Evolutionary conservation across 1,140 invertebrate species (phyloP).

Genomic region (Macrotrachela quadricornifera): DNA sequence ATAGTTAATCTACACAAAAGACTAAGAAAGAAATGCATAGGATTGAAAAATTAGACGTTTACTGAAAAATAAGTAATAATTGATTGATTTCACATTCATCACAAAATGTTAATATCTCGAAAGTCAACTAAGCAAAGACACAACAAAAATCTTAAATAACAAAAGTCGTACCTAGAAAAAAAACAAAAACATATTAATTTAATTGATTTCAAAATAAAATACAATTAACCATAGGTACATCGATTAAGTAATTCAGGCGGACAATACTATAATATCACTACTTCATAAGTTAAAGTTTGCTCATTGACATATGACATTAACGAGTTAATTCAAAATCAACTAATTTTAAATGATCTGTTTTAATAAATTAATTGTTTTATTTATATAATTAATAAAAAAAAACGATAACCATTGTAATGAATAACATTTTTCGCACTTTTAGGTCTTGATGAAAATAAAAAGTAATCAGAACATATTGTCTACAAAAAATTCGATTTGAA

Average conservation of each 20-base stretch:
- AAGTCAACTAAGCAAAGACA: slow-evolving; percentile 50
- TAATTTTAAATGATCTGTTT: too few relatives aligned
- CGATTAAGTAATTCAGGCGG: slow-evolving; percentile 47
- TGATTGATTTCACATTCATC: slow-evolving; percentile 44
- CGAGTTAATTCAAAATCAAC: slow-evolving; percentile 75
- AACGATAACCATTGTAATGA: slow-evolving; percentile 45
- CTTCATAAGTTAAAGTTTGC: slow-evolving; percentile 53
- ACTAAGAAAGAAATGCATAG: too few relatives aligned
- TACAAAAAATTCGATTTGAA: too few relatives aligned
- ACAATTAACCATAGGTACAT: slow-evolving; percentile 45
- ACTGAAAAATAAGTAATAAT: slow-evolving; percentile 40
- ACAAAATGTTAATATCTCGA: slow-evolving; percentile 44
- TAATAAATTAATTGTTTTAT: too few relatives aligned
- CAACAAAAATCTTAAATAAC: slow-evolving; percentile 57
- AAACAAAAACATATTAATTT: too few relatives aligned
- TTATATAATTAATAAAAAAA: too few relatives aligned
- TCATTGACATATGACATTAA: slow-evolving; percentile 49
- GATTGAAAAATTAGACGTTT: too few relatives aligned
- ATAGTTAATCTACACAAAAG: too few relatives aligned
- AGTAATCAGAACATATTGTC: too few relatives aligned
- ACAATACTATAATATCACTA: slow-evolving; percentile 50
- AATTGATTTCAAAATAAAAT: too few relatives aligned
- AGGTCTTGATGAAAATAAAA: slow-evolving; percentile 50
- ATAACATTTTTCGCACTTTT: slow-evolving; percentile 49
- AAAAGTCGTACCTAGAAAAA: too few relatives aligned